Evolutionary conservation across 2,113 vertebrate species (phyloP), one percentile per base, ranked within the genome.

Genomic region (Podarcis cretensis): DNA sequence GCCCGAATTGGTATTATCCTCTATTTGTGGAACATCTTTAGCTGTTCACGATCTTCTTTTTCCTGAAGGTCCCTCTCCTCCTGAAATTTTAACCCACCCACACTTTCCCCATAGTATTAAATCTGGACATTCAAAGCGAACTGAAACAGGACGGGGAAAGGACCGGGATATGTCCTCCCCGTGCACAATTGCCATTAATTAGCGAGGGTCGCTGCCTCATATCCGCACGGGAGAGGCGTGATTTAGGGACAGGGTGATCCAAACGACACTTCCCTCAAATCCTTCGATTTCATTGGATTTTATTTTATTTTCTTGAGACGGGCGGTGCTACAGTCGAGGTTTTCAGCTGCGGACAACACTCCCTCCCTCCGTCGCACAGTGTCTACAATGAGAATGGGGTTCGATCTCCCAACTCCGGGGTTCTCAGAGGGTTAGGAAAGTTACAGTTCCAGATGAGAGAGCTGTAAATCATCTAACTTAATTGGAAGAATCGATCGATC

Each of bases 401-500:
- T 89, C 63, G n/a, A 69, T 78, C 81, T 88, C 21, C 37, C n/a
- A 30, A 21, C 81, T 77, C 12, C 7, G 73, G 30, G 81, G n/a
- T 32, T 54, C 73, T 83, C 87, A 30, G 18, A 84, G 87, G 81
- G 81, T 54, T 37, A 35, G 63, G n/a, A 69, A 84, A 89, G 87
- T 84, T 89, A 48, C 87, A 89, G 57, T 83, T 57, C 43, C 81
- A 84, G 81, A 10, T 73, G n/a, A 23, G 85, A 69, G 85, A 73
- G 80, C 35, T 63, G 73, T 87, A 83, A 83, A 83, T 83, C 80
- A 78, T 63, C 73, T 66, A 12, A 63, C 43, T 83, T 83, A 87
- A 87, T 77, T 90, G 85, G 74, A 83, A n/a, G 81, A 54, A 68
- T 68, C 87, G 40, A 89, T 89, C 82, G 87, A 89, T 89, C 59